These are phyloP conservation scores for Oplegnathus fasciatus DNA, from an alignment of 2,113 vertebrate species.

Conservation along the genomic window DNA sequence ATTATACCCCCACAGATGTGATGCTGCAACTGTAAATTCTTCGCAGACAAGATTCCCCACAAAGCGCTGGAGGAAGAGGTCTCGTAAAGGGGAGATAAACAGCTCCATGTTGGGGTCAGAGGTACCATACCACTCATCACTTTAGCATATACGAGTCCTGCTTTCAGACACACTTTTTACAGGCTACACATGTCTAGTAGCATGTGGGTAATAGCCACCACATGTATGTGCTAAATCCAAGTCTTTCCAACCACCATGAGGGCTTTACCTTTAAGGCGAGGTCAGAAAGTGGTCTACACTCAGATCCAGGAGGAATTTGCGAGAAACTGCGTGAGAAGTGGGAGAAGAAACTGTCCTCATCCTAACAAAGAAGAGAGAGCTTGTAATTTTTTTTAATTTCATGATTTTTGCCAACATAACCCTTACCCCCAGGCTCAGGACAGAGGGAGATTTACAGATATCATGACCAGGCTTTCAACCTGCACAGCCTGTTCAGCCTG, in stretches of 20 bases:
- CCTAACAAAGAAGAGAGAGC: slow-evolving; percentile 12
- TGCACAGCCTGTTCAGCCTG: slow-evolving; percentile 40
- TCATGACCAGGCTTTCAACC: slow-evolving; percentile 57
- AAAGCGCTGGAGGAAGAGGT: not conserved
- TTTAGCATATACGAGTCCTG: slow-evolving; percentile 32
- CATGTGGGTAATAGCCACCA: slow-evolving; percentile 54
- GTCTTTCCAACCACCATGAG: slow-evolving; percentile 40
- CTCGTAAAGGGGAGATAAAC: slow-evolving; percentile 32
- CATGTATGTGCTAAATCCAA: slow-evolving; percentile 50
- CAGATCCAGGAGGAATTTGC: slow-evolving; percentile 22
- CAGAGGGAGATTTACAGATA: slow-evolving; percentile 49
- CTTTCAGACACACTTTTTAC: slow-evolving; percentile 59
- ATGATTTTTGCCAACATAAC: slow-evolving; percentile 27
- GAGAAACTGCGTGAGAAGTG: slow-evolving; percentile 11
- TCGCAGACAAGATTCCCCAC: slow-evolving; percentile 20
- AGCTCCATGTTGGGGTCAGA: slow-evolving; percentile 41
- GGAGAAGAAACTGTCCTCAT: slow-evolving; percentile 2
- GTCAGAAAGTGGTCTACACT: slow-evolving; percentile 22
- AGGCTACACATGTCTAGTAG: slow-evolving; percentile 66
- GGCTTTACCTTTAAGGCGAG: slow-evolving; percentile 13
- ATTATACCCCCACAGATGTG: slow-evolving; percentile 34
- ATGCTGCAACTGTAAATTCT: slow-evolving; percentile 23
- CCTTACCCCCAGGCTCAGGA: not conserved
- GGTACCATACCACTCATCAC: slow-evolving; percentile 36
- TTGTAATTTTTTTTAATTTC: slow-evolving; percentile 11